Base-by-base conservation (phyloP, 2,888 invertebrate genomes). In the Thumatha senex region DNA sequence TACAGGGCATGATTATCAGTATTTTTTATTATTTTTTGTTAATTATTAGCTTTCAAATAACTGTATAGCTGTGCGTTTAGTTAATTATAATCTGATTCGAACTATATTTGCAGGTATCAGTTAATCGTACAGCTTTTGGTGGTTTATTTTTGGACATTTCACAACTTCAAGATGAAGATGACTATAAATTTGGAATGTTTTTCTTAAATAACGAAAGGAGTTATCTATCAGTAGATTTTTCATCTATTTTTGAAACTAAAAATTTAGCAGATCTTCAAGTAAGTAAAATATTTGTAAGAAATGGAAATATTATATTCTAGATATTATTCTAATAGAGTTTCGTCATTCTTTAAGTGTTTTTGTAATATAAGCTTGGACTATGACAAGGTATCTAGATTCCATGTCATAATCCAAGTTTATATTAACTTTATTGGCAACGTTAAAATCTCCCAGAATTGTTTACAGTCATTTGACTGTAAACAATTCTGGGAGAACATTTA, bases 131-230 rank as follows among this genome's bases (percentile, higher is more conserved):
- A n/a, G 56, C 60, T 1, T 9, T 14, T 13, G 49, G 43, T 2
- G 81, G 80, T 9, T 46, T 61, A 0, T 65, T 68, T n/a, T 50
- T 78, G 0, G 83, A 83, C 45, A 63, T 74, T 13, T 56, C 58
- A 2, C 72, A 77, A 38, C 51, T 79, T 2, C 62, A 62, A 3
- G 58, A 63, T 4, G 58, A 57, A 29, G 78, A 83, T 12, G 56
- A 74, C n/a, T 80, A 64, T 45, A 31, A 46, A 1, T 74, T 69
- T 18, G 78, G 80, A 31, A 55, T 84, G 72, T 46, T 44, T 31
- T 41, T 62, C 33, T 56, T 82, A 46, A 59, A 53, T 1, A 59
- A 13, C n/a, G 56, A 58, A 10, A 67, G 74, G 33, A 50, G 63
- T 0, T 81, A 77, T 51, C 9, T 39, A 4, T 34, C 66, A 1